Evolutionary conservation across 1,140 invertebrate genomes (phyloP), one percentile per base, ranked within the genome.

Genomic region (Macrotrachela quadricornifera): DNA sequence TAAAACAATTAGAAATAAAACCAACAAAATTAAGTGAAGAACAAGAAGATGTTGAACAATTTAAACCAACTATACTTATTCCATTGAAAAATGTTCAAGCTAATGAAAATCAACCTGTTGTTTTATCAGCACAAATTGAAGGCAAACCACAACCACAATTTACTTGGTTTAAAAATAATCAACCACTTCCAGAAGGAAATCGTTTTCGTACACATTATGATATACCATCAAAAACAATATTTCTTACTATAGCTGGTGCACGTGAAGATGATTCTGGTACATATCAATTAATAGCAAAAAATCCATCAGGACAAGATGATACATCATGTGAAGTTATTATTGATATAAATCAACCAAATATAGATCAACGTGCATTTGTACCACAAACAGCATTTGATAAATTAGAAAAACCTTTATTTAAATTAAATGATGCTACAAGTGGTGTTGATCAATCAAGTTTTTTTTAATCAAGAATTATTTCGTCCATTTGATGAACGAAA

Each of bases 51-150:
- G 17, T 11, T 12, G 45, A 47, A 48, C 18, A 36, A 39, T n/a
- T 53, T 21, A 15, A n/a, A 15, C 51, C 51, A n/a, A 44, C 45
- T 6, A 12, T 53, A 4, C 6, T 53, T 13, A 15, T 53, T 17
- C 51, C 51, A 30, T 15, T 53, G 10, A 40, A 37, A 6, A 53
- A 47, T 16, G 39, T 48, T 36, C 51, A 53, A 21, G 36, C 46
- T 3, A 4, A 16, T 9, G 51, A 82, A 68, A 80, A 79, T 15
- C 81, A 83, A 62, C 79, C 77, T 43, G 76, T 81, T n/a, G 75
- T 81, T 10, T 66, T 87, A 1, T 78, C 71, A 1, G 78, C 81
- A 10, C 80, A 80, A 61, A 80, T 50, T 73, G 77, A 64, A 12
- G 51, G 83, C 83, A 51, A 71, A 73, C 56, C 83, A 83, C 16